Percentiles rank a stretch among this genome's conserved stretches.
phyloP scores from a whole-genome alignment of 2,797 vertebrate species.

The Thalassophryne amazonica region DNA sequence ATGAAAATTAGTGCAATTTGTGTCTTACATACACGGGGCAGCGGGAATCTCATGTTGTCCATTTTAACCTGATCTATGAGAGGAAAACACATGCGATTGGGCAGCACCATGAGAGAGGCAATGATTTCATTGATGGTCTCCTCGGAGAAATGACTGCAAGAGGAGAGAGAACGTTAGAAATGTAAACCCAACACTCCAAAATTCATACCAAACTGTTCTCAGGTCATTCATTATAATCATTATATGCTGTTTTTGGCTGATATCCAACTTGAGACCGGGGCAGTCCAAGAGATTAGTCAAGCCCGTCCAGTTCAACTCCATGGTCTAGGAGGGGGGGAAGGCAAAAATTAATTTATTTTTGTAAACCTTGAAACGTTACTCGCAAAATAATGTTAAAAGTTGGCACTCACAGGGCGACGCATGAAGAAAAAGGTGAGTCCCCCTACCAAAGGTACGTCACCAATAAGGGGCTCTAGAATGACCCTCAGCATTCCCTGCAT shows the following conservation, averaged over 20 bases:
- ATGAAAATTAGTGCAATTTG: not conserved
- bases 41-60: constrained; percentile 87
- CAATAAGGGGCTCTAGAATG: constrained; percentile 89
- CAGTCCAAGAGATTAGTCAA: constrained; percentile 90
- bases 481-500: constrained; percentile 86
- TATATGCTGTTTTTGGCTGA: not conserved
- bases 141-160: constrained; percentile 85
- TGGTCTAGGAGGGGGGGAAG: constrained; percentile 68
- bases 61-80: constrained; percentile 89
- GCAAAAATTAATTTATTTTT: too few relatives aligned
- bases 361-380: too few relatives aligned
- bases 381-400: not conserved
- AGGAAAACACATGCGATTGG: constrained; percentile 91
- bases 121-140: constrained; percentile 87
- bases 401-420: constrained; percentile 86
- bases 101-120: constrained; percentile 88
- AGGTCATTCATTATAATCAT: not conserved
- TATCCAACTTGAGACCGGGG: constrained; percentile 85
- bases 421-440: constrained; percentile 95
- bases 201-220: not conserved
- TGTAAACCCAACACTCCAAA: not conserved
- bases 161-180: not conserved
- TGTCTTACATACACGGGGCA: constrained; percentile 83
- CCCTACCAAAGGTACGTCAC: constrained; percentile 87
- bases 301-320: constrained; percentile 94